Evolutionary conservation across 2,797 vertebrate species (phyloP).

Genomic region (Masticophis lateralis): DNA sequence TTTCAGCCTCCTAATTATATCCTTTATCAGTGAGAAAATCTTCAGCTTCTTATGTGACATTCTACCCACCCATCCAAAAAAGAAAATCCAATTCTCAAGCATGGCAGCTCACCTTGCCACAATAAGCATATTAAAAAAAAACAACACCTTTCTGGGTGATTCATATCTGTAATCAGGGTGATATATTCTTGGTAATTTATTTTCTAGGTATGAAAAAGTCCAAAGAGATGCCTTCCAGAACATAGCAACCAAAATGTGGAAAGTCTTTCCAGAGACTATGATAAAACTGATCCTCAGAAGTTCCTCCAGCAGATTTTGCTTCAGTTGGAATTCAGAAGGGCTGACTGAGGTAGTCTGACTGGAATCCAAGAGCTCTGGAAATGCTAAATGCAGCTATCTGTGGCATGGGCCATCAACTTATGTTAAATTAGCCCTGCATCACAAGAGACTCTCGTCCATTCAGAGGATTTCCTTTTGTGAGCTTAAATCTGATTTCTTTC

Average conservation of each 20-base stretch:
- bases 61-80: no score
- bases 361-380: constrained; percentile 58
- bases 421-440: constrained; percentile 58
- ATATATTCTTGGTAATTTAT: constrained; percentile 65
- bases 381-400: constrained; percentile 59
- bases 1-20: no score
- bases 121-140: background rate
- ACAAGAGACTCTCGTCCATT: constrained; percentile 24
- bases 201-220: constrained; percentile 67
- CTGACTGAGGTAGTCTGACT: constrained; percentile 53
- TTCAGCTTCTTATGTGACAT: no score
- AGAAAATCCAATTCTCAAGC: background rate
- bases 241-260: constrained; percentile 70
- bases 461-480: constrained; percentile 11
- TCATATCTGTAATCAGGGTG: constrained; percentile 63
- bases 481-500: background rate
- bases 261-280: constrained; percentile 65
- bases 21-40: no score
- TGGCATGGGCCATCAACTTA: constrained; percentile 62
- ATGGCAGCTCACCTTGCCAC: background rate
- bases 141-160: constrained; percentile 37
- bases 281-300: constrained; percentile 63
- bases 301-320: constrained; percentile 51
- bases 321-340: constrained; percentile 57
- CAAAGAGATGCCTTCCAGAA: constrained; percentile 72